Evolutionary conservation across 2,113 vertebrate species (phyloP).

Genomic region (Motacilla tschutschensis): DNA sequence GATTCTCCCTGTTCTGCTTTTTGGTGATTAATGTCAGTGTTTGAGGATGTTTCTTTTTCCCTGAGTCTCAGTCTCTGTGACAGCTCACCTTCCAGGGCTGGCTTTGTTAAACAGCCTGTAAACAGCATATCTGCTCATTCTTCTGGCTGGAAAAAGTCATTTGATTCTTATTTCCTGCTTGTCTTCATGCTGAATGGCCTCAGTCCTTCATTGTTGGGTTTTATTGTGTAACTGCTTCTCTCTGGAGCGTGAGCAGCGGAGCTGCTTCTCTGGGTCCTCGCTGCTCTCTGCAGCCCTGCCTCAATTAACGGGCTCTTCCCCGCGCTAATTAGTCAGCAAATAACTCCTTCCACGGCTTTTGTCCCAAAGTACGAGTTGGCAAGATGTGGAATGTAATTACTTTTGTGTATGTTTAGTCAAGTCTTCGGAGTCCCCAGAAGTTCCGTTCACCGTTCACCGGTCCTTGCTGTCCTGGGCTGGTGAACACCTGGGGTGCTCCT

Average conservation of each 20-base stretch:
- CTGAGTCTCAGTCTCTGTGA: not conserved
- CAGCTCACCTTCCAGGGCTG: not conserved
- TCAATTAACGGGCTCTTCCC: conserved; percentile 22
- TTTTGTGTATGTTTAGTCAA: not conserved
- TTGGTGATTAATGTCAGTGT: not conserved
- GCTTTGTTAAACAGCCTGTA: not conserved
- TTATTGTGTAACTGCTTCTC: conserved; percentile 14
- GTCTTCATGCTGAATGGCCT: conserved; percentile 26
- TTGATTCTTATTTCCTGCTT: conserved; percentile 49
- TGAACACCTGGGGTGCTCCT: fast-evolving
- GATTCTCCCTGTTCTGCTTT: not conserved
- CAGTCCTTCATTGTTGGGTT: conserved; percentile 3
- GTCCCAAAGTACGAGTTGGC: conserved; percentile 47
- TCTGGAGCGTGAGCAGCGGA: not conserved
- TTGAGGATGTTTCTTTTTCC: not conserved
- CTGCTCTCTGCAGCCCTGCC: not conserved
- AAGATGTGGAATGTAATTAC: conserved; percentile 49
- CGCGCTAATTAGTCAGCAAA: conserved; percentile 40
- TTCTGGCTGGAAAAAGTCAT: conserved; percentile 14
- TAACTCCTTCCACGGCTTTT: conserved; percentile 7
- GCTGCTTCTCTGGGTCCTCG: not conserved
- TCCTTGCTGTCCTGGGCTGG: not conserved
- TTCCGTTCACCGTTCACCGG: fast-evolving
- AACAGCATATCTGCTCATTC: not conserved
- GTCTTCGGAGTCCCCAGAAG: not conserved